Base-by-base conservation (phyloP, 2,113 vertebrate species). In the Prionailurus bengalensis region DNA sequence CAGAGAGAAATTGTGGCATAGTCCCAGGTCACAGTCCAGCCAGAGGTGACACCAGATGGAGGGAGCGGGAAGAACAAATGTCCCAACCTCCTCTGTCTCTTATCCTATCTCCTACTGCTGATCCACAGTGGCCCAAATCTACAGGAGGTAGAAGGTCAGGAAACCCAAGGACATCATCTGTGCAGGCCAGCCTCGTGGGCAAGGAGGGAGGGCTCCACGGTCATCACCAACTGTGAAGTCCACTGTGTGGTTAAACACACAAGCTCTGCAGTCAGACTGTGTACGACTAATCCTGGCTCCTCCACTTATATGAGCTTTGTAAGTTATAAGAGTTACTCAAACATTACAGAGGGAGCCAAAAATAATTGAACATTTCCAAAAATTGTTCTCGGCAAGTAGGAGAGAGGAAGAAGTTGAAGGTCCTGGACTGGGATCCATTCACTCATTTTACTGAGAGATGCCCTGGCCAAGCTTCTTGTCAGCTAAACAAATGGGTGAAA, bases 141-240 rank as follows among this genome's bases (percentile, higher is more conserved):
- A 33, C 12, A 53, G 58, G 25, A 76, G 19, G 31, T n/a, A n/a
- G 13, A 87, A 33, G 58, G 42, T n/a, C 55, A 31, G 23, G 5
- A 73, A 39, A 23, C 2, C 55, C 63, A 42, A 1, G 21, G 29
- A 61, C 13, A 3, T 5, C 23, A 84, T 13, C n/a, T 8, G 5
- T n/a, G 3, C 9, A 48, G 33, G 4, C 15, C 23, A 68, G 48
- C 23, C 19, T 84, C 0, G 0, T 12, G 7, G 39, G 39, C 7
- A 42, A 73, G 71, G 27, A 88, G 10, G 42, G 51, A 58, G 36
- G 7, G 12, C 55, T 66, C 53, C 19, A 13, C 0, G 3, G 31
- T 79, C 25, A 48, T 36, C 1, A 1, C 63, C 68, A 19, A 51
- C 14, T 23, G 29, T 48, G 61, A 80, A 19, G 8, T 58, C 33